These are phyloP conservation scores for Dendrocincla fuliginosa DNA, from an alignment of 2,797 vertebrate genomes.

Conservation along the genomic window DNA sequence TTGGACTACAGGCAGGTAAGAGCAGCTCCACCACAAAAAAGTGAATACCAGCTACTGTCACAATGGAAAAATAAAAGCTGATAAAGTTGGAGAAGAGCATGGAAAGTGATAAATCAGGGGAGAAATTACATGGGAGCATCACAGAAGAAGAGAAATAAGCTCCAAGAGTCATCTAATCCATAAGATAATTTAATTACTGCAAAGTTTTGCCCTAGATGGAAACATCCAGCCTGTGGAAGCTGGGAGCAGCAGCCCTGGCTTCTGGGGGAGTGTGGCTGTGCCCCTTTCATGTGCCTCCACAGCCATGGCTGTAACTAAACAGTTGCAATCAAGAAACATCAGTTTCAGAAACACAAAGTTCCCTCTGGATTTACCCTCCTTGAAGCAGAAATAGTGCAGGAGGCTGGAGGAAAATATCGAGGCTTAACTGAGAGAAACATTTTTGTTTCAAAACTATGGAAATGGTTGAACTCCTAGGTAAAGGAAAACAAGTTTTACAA, in stretches of 20 bases:
- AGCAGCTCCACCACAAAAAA: background rate
- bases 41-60: background rate
- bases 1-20: background rate
- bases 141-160: background rate
- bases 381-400: background rate
- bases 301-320: background rate
- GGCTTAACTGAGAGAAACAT: background rate
- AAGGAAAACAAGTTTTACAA: background rate
- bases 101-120: background rate
- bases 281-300: background rate
- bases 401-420: background rate
- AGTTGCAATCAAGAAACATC: background rate
- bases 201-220: background rate
- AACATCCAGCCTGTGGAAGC: background rate
- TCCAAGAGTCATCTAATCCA: background rate
- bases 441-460: background rate
- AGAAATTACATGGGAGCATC: background rate
- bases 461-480: background rate
- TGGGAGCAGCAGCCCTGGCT: background rate
- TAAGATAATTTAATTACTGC: background rate
- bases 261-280: background rate
- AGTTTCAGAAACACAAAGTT: background rate
- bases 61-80: background rate
- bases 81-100: background rate
- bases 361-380: background rate